phyloP scores from a whole-genome alignment of 2,113 vertebrate genomes.

The Protobothrops flavoviridis region DNA sequence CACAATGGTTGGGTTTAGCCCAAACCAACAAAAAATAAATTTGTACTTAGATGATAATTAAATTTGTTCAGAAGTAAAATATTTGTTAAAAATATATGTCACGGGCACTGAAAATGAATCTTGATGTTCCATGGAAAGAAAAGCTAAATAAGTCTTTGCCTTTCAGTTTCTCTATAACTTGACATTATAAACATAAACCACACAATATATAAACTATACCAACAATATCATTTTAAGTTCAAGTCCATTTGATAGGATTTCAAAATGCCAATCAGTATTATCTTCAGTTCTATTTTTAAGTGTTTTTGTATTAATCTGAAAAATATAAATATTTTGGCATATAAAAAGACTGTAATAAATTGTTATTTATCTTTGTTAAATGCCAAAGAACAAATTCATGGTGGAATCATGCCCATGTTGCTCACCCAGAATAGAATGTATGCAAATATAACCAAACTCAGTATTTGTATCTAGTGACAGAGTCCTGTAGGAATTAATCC shows the following conservation, averaged over 20 bases:
- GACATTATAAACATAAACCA: background rate
- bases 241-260: background rate
- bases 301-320: background rate
- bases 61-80: background rate
- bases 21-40: background rate
- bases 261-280: background rate
- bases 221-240: background rate
- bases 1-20: background rate
- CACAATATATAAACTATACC: background rate
- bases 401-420: background rate
- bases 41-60: constrained; percentile 21
- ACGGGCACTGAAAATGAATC: background rate
- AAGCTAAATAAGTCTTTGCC: background rate
- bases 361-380: background rate
- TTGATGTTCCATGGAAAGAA: constrained; percentile 10
- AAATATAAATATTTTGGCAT: background rate
- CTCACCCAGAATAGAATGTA: no score
- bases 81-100: background rate
- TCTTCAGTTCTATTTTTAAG: background rate
- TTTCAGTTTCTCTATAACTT: background rate
- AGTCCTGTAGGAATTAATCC: background rate
- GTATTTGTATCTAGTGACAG: background rate
- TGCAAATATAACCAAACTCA: background rate
- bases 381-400: background rate
- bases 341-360: background rate